Evolutionary conservation across 2,888 invertebrate species (phyloP), one percentile per base, ranked within the genome.

Genomic region (Isotomurus palustris): DNA sequence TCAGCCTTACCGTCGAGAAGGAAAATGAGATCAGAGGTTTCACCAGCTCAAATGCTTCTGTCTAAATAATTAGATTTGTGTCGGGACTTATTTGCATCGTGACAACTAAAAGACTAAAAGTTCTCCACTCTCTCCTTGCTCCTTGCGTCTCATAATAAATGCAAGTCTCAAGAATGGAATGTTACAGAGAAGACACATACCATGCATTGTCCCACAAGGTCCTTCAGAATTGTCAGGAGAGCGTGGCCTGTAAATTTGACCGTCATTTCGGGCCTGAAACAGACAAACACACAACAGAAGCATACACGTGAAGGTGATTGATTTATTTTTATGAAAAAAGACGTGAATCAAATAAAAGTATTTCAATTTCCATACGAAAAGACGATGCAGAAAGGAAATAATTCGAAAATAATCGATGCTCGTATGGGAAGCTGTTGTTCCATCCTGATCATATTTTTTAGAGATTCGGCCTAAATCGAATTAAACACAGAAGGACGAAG

Each of bases 361-460:
- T 10, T 44, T 44, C 6, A 38, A 14, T 28, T 12, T 43, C 79
- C 83, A 79, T 77, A 90, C 87, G 91, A 90, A 76, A 96, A 96
- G 40, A 95, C 93, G 68, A 97, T 88, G 77, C 94, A 93, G 80
- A 97, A 97, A 1, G 97, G 96, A 75, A 97, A 97, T 73, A 96
- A 91, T 75, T 96, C 94, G 72, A 96, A 94, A 44, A 96, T 80
- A 25, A 93, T 87, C 10, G 89, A 86, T 0, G 91, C 90, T 73
- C 87, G 87, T 68, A 92, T 88, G 6, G 92, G 91, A 69, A 92
- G 77, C 75, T 89, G 89, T 75, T 89, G 89, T 74, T 91, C 91
- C 72, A 91, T 90, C 29, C 90, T 81, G 1, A 88, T 88, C 86
- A 91, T 87, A 25, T 87, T 85, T 69, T 89, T 77, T 12, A 64